phyloP scores from a whole-genome alignment of 2,797 vertebrate genomes.

The Betta splendens region DNA sequence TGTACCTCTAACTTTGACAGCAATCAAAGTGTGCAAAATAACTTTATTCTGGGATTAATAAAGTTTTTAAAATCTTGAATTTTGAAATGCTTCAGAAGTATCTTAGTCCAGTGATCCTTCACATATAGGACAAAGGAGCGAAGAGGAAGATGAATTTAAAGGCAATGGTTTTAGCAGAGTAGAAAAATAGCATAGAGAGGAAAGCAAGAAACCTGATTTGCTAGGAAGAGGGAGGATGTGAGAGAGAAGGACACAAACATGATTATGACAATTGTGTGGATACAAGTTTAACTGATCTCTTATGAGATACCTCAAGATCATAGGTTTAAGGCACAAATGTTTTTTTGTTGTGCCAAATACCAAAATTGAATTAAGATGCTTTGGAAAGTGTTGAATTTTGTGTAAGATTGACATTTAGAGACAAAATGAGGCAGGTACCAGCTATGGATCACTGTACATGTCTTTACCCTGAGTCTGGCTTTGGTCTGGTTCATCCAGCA shows the following conservation, averaged over 20 bases:
- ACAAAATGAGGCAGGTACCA: slow-evolving; percentile 1
- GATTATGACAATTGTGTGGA: too few species aligned
- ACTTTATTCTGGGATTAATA: too few species aligned
- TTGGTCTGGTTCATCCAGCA: background rate
- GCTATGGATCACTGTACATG: slow-evolving; percentile 11
- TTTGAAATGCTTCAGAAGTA: slow-evolving; percentile 16
- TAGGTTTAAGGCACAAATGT: background rate
- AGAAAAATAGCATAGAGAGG: slow-evolving; percentile 17
- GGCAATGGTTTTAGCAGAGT: too few species aligned
- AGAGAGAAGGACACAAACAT: background rate
- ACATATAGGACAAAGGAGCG: slow-evolving; percentile 43
- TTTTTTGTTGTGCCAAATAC: background rate
- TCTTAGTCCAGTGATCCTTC: slow-evolving; percentile 38
- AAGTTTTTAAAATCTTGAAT: too few species aligned
- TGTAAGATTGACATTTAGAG: slow-evolving; percentile 16
- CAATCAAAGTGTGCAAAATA: too few species aligned
- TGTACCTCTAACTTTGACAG: too few species aligned
- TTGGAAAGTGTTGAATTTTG: background rate
- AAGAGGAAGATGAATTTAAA: slow-evolving; percentile 19
- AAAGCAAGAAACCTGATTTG: background rate
- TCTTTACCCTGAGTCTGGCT: background rate
- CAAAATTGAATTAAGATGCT: background rate
- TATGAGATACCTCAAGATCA: background rate
- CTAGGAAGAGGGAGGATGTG: background rate
- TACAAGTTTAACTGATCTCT: background rate